A percentile compares a stretch with the other conserved stretches of the same genome.
phyloP scores from a whole-genome alignment of 2,888 invertebrate genomes.

The Microctonus aethiopoides region DNA sequence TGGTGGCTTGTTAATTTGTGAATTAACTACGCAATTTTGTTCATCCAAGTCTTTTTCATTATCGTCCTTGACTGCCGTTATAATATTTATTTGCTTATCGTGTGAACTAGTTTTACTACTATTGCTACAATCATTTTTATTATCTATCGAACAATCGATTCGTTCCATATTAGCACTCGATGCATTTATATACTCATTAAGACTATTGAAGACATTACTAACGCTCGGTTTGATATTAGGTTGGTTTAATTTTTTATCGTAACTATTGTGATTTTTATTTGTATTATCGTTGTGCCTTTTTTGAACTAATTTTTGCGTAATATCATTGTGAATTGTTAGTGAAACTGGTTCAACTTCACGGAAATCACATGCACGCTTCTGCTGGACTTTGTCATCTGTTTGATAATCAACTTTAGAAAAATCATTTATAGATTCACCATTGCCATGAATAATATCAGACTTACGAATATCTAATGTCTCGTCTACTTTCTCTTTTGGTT shows the following conservation, averaged over 20 bases:
- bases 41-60: constrained; percentile 17
- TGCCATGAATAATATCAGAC: constrained; percentile 30
- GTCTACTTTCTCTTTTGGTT: constrained; percentile 30
- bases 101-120: constrained; percentile 25
- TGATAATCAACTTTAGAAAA: constrained; percentile 51
- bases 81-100: constrained; percentile 14
- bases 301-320: constrained; percentile 55
- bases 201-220: constrained; percentile 74
- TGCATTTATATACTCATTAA: constrained; percentile 73
- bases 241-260: constrained; percentile 60
- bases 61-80: neutral
- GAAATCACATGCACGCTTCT: constrained; percentile 49
- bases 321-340: constrained; percentile 54
- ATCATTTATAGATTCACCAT: constrained; percentile 52
- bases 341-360: constrained; percentile 49
- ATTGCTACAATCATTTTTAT: constrained; percentile 39
- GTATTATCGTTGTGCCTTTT: constrained; percentile 56
- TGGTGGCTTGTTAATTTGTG: neutral
- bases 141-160: constrained; percentile 32
- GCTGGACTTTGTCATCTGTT: constrained; percentile 49
- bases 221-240: constrained; percentile 68
- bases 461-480: constrained; percentile 37
- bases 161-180: constrained; percentile 54
- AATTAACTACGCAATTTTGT: neutral
- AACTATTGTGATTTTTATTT: constrained; percentile 55